Evolutionary conservation across 1,140 invertebrate genomes (phyloP).

Genomic region (Luehdorfia chinensis): DNA sequence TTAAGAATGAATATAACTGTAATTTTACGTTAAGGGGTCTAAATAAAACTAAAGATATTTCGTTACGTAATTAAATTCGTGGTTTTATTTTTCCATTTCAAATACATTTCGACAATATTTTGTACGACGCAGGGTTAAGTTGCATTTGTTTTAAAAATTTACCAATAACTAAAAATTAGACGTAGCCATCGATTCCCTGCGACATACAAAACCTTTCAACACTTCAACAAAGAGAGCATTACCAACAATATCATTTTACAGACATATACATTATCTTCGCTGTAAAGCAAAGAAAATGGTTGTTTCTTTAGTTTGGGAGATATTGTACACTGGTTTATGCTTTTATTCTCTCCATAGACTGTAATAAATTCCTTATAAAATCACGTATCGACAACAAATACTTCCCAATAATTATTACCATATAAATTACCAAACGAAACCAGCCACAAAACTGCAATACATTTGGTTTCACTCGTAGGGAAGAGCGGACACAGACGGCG

Average conservation of each 20-base stretch:
- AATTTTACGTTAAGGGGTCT: slow-evolving; percentile 14
- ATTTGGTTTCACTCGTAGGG: no score
- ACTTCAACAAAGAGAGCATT: neutral
- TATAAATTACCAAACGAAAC: neutral
- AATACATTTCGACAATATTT: slow-evolving; percentile 1
- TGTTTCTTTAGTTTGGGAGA: no score
- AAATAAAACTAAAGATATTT: slow-evolving; percentile 19
- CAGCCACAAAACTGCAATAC: no score
- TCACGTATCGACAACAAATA: neutral
- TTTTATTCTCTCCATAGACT: no score
- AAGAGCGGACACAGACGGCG: no score
- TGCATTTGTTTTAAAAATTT: neutral
- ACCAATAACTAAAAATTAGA: neutral
- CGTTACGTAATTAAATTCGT: slow-evolving; percentile 24
- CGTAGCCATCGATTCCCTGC: neutral
- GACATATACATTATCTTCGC: neutral
- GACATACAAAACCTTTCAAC: neutral
- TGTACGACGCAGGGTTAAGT: neutral
- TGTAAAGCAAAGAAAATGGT: no score
- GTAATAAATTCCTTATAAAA: neutral
- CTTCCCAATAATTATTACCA: no score
- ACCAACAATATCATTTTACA: neutral
- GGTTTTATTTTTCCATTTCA: slow-evolving; percentile 25
- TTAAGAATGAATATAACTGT: no score
- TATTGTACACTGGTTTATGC: neutral